Percentiles rank a stretch among this genome's conserved stretches.
These are phyloP conservation scores for Agrilus cyanescens DNA, from an alignment of 2,888 invertebrate genomes.

Conservation along the genomic window DNA sequence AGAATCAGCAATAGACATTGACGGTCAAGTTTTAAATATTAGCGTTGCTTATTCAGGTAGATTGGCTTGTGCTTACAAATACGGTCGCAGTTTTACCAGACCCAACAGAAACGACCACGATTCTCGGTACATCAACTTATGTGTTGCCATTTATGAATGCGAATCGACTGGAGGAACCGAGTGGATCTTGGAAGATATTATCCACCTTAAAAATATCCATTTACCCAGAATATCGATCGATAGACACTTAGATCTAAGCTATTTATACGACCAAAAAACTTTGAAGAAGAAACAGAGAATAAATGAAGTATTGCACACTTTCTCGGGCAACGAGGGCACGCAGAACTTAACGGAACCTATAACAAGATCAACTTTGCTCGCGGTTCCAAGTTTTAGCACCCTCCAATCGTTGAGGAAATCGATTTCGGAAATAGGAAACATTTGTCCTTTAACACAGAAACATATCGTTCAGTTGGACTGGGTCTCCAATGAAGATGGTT, in stretches of 20 bases:
- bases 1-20: slow-evolving; percentile 47
- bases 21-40: slow-evolving; percentile 78
- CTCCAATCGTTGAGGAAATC: slow-evolving; percentile 76
- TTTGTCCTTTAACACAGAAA: slow-evolving; percentile 81
- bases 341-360: slow-evolving; percentile 32
- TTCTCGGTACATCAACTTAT: slow-evolving; percentile 77
- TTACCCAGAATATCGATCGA: slow-evolving; percentile 72
- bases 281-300: slow-evolving; percentile 72
- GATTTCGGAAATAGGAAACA: slow-evolving; percentile 85
- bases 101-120: slow-evolving; percentile 63
- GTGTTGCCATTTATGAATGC: slow-evolving; percentile 96
- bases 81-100: slow-evolving; percentile 78
- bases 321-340: slow-evolving; percentile 61
- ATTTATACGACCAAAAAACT: slow-evolving; percentile 66
- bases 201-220: slow-evolving; percentile 85
- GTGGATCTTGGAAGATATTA: slow-evolving; percentile 92
- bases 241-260: slow-evolving; percentile 71
- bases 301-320: slow-evolving; percentile 70
- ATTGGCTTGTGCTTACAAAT: slow-evolving; percentile 94
- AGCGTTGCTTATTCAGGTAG: slow-evolving; percentile 97
- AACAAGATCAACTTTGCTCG: slow-evolving; percentile 46
- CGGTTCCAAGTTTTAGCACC: slow-evolving; percentile 85
- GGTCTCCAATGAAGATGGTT: slow-evolving; percentile 99
- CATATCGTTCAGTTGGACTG: slow-evolving; percentile 94
- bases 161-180: slow-evolving; percentile 94